phyloP scores from a whole-genome alignment of 2,888 invertebrate genomes.

The Hypomecis atomaria region DNA sequence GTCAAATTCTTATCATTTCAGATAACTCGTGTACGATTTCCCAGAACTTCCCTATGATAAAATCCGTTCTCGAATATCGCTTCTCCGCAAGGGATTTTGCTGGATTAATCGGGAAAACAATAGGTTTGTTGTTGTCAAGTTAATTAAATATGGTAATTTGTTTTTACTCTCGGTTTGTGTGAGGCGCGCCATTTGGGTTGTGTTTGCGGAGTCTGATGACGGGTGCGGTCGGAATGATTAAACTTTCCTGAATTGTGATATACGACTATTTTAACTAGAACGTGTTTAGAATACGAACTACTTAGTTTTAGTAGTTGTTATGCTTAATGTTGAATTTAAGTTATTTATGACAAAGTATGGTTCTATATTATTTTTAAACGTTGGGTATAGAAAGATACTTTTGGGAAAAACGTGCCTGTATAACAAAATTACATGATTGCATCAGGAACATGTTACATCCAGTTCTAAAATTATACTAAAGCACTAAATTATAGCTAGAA shows the following conservation, averaged over 20 bases:
- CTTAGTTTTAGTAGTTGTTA: not conserved
- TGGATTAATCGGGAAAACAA: constrained; percentile 32
- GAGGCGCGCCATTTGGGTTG: constrained; percentile 10
- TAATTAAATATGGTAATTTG: constrained; percentile 28
- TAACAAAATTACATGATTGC: too few species aligned
- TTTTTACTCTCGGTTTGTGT: constrained; percentile 18
- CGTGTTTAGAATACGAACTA: not conserved
- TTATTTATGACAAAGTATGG: too few species aligned
- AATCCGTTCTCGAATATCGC: constrained; percentile 16
- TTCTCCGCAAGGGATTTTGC: constrained; percentile 19
- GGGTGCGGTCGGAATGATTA: constrained; percentile 3
- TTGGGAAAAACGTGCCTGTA: too few species aligned
- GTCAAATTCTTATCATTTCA: constrained; percentile 14
- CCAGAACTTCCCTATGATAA: constrained; percentile 10
- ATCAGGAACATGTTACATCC: too few species aligned
- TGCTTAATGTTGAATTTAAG: too few species aligned
- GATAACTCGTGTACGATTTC: constrained; percentile 9
- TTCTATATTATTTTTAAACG: too few species aligned
- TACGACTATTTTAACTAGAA: not conserved
- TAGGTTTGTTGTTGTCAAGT: constrained; percentile 19
- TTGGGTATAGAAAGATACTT: too few species aligned
- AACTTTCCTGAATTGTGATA: not conserved
- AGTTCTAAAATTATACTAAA: too few species aligned
- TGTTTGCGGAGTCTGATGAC: constrained; percentile 17
- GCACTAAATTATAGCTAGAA: too few species aligned